Evolutionary conservation across 37 sponge, comb jelly and placozoan genomes (phyloP).

Genomic region (Halichondria panicea): DNA sequence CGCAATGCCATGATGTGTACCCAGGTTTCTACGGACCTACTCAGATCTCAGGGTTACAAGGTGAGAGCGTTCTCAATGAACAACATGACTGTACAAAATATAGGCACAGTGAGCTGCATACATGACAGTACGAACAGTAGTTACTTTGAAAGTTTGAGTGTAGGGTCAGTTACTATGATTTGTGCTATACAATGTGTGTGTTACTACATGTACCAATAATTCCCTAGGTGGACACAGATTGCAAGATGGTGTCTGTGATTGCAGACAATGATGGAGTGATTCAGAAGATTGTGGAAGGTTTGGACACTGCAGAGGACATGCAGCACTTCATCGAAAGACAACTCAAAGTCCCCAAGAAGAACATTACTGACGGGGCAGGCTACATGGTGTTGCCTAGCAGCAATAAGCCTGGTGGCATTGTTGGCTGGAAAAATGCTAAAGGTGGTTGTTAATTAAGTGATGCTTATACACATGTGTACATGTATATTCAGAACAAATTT

Average conservation of each 20-base stretch:
- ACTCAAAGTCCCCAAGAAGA: conserved; percentile 18
- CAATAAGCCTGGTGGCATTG: conserved; percentile 1
- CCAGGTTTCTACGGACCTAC: conserved; percentile 22
- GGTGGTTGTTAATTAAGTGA: too few species aligned
- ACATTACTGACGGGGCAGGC: conserved; percentile 34
- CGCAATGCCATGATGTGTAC: not conserved
- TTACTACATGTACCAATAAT: too few species aligned
- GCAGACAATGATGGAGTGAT: conserved; percentile 9
- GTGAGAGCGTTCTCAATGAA: conserved; percentile 6
- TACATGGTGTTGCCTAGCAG: conserved; percentile 12
- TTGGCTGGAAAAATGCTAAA: too few species aligned
- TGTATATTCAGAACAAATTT: too few species aligned
- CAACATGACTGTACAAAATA: too few species aligned
- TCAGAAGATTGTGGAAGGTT: conserved; percentile 13
- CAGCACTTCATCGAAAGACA: not conserved
- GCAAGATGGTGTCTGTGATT: conserved; percentile 8
- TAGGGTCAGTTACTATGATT: too few species aligned
- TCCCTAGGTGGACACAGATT: too few species aligned
- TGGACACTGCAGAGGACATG: conserved; percentile 11
- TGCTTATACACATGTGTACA: too few species aligned
- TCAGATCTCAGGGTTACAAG: conserved; percentile 30
- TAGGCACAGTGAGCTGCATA: too few species aligned
- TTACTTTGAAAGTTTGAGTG: not conserved
- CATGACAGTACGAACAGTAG: not conserved
- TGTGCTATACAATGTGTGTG: too few species aligned